Evolutionary conservation across 1,140 invertebrate genomes (phyloP).

Genomic region (Agrypnia vestita): DNA sequence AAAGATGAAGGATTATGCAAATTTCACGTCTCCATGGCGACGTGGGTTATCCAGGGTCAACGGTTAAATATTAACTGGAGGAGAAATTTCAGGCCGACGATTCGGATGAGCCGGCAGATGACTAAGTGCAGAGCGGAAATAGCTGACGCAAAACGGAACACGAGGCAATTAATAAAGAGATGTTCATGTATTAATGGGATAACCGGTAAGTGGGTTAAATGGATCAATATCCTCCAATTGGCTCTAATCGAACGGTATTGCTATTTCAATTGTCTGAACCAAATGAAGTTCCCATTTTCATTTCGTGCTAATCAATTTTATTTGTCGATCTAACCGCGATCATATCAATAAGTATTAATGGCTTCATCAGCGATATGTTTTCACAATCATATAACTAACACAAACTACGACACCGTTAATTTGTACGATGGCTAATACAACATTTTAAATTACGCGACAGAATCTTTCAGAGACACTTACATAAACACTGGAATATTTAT

Average conservation of each 20-base stretch:
- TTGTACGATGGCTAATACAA: too few species aligned
- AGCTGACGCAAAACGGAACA: neutral
- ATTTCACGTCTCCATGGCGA: slow-evolving; percentile 56
- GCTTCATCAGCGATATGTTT: too few species aligned
- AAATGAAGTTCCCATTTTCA: neutral
- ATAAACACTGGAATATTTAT: too few species aligned
- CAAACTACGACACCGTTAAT: too few species aligned
- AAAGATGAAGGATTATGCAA: slow-evolving; percentile 62
- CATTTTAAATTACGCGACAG: too few species aligned
- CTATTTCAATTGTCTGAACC: neutral
- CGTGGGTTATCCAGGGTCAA: slow-evolving; percentile 50
- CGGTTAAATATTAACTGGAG: slow-evolving; percentile 61
- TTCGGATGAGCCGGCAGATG: neutral
- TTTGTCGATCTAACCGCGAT: too few species aligned
- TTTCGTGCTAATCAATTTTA: neutral
- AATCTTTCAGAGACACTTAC: too few species aligned
- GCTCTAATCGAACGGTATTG: slow-evolving; percentile 6
- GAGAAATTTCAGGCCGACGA: slow-evolving; percentile 45
- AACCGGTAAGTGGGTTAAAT: neutral
- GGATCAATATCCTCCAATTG: slow-evolving; percentile 1
- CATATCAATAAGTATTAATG: too few species aligned
- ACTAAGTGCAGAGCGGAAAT: neutral
- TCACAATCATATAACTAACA: too few species aligned
- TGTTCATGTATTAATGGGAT: too few species aligned
- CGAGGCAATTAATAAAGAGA: neutral